Conservation (phyloP, 2,113 vertebrate genomes). For the Coregonus clupeaformis region DNA sequence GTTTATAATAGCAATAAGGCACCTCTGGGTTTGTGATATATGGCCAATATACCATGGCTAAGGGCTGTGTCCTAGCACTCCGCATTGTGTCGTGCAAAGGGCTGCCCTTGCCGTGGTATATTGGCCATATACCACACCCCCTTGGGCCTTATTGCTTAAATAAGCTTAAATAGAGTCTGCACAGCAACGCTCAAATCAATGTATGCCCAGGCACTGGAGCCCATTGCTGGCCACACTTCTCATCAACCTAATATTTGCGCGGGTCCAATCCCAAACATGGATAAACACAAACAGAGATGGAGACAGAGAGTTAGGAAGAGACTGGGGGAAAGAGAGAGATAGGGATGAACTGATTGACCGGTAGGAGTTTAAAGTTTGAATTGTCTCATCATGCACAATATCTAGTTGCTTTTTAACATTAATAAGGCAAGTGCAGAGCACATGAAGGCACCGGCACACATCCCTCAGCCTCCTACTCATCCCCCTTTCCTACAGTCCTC, state of each 20-base stretch:
- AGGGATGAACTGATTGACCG: background rate
- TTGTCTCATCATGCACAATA: background rate
- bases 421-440: no score
- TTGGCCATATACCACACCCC: no score
- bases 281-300: background rate
- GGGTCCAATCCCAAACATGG: slow-evolving; percentile 10
- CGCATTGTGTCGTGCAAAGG: no score
- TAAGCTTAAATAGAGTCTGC: slow-evolving; percentile 31
- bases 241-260: slow-evolving; percentile 13
- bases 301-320: background rate
- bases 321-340: background rate
- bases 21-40: no score
- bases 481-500: no score
- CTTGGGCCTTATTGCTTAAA: background rate
- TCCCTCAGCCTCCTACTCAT: no score
- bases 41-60: no score
- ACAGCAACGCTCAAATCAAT: slow-evolving; percentile 11
- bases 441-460: no score
- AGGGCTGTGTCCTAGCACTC: no score
- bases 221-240: background rate
- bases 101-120: no score
- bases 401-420: background rate
- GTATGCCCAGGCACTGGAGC: slow-evolving; percentile 6
- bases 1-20: no score
- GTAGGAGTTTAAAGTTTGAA: background rate